phyloP scores from a whole-genome alignment of 2,888 invertebrate species.

The Labia minor region DNA sequence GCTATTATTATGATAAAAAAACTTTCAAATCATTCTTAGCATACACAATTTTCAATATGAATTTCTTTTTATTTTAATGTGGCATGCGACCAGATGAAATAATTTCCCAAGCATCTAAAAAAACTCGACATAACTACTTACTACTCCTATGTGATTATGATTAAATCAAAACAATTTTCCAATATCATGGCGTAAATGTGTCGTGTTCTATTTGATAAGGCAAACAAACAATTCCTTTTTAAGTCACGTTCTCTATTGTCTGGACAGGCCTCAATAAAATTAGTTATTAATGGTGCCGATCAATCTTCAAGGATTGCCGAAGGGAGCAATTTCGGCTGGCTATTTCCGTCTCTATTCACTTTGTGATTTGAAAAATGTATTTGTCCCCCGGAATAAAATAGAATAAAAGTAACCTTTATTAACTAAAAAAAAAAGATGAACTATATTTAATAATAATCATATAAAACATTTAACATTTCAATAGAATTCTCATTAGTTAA shows the following conservation, averaged over 20 bases:
- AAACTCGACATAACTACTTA: too few relatives aligned
- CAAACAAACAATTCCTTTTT: constrained; percentile 13
- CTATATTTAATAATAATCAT: too few relatives aligned
- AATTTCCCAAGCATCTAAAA: too few relatives aligned
- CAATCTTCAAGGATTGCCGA: neutral
- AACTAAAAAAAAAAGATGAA: neutral
- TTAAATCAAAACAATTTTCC: too few relatives aligned
- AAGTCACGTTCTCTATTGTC: neutral
- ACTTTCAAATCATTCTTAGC: too few relatives aligned
- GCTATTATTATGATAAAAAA: too few relatives aligned
- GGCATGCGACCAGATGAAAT: too few relatives aligned
- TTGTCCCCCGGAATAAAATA: neutral
- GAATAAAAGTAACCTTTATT: constrained; percentile 7
- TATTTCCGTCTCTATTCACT: neutral
- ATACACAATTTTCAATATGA: too few relatives aligned
- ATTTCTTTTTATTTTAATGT: too few relatives aligned
- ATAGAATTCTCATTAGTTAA: too few relatives aligned
- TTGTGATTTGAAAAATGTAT: constrained; percentile 6
- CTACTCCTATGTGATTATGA: too few relatives aligned
- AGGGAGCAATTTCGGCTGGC: neutral
- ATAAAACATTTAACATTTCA: too few relatives aligned
- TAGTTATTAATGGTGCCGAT: neutral
- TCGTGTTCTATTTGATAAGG: neutral
- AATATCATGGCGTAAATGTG: neutral
- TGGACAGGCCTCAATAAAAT: constrained; percentile 1